Percentiles rank a stretch among this genome's conserved stretches.
These are phyloP conservation scores for Hypomecis atomaria DNA, from an alignment of 2,888 invertebrate genomes.

Conservation along the genomic window DNA sequence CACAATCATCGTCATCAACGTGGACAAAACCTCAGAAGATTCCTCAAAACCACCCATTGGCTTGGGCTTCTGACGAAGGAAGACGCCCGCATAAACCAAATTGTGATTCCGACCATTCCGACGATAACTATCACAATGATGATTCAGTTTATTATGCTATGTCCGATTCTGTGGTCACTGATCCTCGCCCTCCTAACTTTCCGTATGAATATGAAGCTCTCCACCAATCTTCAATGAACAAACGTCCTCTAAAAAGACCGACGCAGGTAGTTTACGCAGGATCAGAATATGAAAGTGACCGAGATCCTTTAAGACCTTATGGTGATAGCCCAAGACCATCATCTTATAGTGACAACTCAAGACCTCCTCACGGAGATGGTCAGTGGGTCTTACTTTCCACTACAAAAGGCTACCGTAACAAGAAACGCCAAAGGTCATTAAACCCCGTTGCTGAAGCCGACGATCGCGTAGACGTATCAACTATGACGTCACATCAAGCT, in stretches of 20 bases:
- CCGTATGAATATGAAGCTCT: slow-evolving; percentile 78
- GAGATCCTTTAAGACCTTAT: slow-evolving; percentile 80
- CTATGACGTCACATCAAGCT: slow-evolving; percentile 79
- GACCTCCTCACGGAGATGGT: slow-evolving; percentile 88
- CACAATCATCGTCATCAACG: slow-evolving; percentile 27
- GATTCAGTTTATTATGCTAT: slow-evolving; percentile 71
- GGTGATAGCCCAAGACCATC: slow-evolving; percentile 17
- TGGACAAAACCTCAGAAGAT: slow-evolving; percentile 59
- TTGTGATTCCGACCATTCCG: slow-evolving; percentile 70
- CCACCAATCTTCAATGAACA: slow-evolving; percentile 62
- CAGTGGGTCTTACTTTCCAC: slow-evolving; percentile 92
- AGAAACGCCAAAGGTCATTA: slow-evolving; percentile 75
- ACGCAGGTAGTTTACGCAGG: slow-evolving; percentile 82
- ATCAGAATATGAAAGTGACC: slow-evolving; percentile 63
- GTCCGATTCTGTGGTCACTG: slow-evolving; percentile 77
- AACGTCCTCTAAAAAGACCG: slow-evolving; percentile 72
- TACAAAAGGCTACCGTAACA: slow-evolving; percentile 89
- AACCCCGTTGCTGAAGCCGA: slow-evolving; percentile 55
- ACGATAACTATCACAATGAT: slow-evolving; percentile 63
- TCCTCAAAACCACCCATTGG: slow-evolving; percentile 56
- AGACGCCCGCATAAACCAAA: slow-evolving; percentile 74
- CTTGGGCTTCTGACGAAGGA: slow-evolving; percentile 75
- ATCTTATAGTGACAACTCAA: slow-evolving; percentile 48
- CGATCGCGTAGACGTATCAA: slow-evolving; percentile 58
- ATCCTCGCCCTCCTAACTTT: slow-evolving; percentile 77